phyloP scores from a whole-genome alignment of 2,888 invertebrate species.

The Sarcophaga caerulescens region DNA sequence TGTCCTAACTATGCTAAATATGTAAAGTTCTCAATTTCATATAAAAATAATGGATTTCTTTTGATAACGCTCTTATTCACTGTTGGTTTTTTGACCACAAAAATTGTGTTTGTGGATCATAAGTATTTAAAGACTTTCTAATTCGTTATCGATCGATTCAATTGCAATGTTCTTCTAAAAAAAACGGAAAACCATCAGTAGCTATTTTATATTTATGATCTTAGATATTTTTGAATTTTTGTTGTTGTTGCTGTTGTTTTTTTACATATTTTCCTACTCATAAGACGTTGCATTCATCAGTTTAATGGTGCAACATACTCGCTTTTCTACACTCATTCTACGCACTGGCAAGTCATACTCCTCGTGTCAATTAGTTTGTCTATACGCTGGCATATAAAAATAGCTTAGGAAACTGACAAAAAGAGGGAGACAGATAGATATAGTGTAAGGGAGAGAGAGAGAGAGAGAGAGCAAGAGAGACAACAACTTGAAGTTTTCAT shows the following conservation, averaged over 20 bases:
- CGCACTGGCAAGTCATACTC: too few species aligned
- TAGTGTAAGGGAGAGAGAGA: too few species aligned
- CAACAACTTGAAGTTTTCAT: slow-evolving; percentile 51
- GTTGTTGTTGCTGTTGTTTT: neutral
- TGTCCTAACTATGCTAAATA: too few species aligned
- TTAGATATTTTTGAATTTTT: slow-evolving; percentile 17
- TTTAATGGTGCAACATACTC: slow-evolving; percentile 19
- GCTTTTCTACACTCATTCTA: neutral
- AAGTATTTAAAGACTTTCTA: neutral
- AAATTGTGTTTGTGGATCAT: neutral
- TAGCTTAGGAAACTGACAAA: too few species aligned
- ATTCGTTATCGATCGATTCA: neutral
- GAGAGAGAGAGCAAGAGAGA: neutral
- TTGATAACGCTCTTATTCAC: too few species aligned
- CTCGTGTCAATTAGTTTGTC: too few species aligned
- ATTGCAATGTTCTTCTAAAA: too few species aligned
- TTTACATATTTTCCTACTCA: neutral
- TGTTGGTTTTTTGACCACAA: too few species aligned
- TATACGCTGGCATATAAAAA: too few species aligned
- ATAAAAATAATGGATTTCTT: too few species aligned
- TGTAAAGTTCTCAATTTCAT: too few species aligned
- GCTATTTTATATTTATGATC: slow-evolving; percentile 53
- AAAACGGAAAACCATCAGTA: slow-evolving; percentile 44
- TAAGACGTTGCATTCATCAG: slow-evolving; percentile 27
- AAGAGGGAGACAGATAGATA: too few species aligned